phyloP scores from a whole-genome alignment of 2,113 vertebrate genomes.

The Asarcornis scutulata region DNA sequence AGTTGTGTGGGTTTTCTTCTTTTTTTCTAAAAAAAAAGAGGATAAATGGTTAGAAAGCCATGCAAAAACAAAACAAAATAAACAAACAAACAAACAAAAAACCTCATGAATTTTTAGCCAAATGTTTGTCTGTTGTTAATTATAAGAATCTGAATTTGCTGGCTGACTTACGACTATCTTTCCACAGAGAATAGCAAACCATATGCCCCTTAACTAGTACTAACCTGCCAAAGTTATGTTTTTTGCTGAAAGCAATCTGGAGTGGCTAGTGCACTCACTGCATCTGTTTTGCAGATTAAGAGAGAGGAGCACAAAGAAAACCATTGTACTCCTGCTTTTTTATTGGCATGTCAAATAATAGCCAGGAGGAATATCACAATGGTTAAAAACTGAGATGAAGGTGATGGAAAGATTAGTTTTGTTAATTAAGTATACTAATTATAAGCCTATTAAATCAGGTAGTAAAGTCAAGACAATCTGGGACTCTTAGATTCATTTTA shows the following conservation, averaged over 20 bases:
- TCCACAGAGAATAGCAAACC: constrained; percentile 41
- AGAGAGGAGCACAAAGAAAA: constrained; percentile 35
- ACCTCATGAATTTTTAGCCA: constrained; percentile 39
- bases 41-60: constrained; percentile 41
- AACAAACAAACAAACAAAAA: constrained; percentile 21
- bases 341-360: neutral
- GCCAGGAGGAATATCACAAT: neutral
- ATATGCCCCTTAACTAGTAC: neutral
- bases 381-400: neutral
- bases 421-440: neutral
- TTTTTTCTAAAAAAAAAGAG: neutral
- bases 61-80: neutral
- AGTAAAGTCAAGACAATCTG: neutral
- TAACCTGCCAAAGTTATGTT: constrained; percentile 45
- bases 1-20: neutral
- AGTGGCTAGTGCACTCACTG: neutral
- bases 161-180: constrained; percentile 48
- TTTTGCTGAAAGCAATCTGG: constrained; percentile 13
- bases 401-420: neutral
- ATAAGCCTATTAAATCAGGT: neutral
- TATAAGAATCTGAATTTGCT: constrained; percentile 39
- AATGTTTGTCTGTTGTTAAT: constrained; percentile 48
- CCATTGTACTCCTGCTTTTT: neutral
- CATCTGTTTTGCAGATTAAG: constrained; percentile 68
- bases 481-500: neutral